Conservation (phyloP, 1,140 invertebrate species). For the Microvelia longipes region DNA sequence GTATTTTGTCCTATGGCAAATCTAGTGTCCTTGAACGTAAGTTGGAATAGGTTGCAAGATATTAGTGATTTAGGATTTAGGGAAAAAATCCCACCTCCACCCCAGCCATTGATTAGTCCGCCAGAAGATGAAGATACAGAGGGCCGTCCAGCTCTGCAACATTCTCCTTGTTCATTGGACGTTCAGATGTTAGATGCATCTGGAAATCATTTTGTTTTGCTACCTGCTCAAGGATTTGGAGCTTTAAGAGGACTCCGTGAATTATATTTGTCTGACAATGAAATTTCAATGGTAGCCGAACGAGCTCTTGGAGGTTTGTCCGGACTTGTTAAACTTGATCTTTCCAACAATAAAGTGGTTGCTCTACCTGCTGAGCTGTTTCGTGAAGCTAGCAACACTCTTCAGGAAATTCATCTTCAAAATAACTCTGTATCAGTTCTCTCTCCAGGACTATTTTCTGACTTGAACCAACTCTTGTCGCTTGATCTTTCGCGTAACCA, state of each 20-base stretch:
- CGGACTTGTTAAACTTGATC: constrained; percentile 60
- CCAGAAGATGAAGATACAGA: constrained; percentile 23
- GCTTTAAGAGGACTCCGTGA: constrained; percentile 53
- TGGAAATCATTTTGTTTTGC: constrained; percentile 62
- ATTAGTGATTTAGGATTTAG: constrained; percentile 65
- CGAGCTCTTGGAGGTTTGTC: constrained; percentile 60
- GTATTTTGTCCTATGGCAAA: constrained; percentile 67
- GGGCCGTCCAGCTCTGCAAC: constrained; percentile 22
- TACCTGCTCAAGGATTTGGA: constrained; percentile 64
- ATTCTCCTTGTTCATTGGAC: constrained; percentile 51
- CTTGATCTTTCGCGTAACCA: constrained; percentile 77
- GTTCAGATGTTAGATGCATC: constrained; percentile 70
- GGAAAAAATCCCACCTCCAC: constrained; percentile 30
- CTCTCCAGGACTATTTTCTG: constrained; percentile 61
- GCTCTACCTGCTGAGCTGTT: constrained; percentile 72
- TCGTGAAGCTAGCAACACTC: constrained; percentile 51
- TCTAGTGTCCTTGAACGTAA: constrained; percentile 59
- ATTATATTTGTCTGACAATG: constrained; percentile 65
- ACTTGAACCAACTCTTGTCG: constrained; percentile 66
- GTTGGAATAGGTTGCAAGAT: constrained; percentile 69
- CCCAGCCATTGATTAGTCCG: constrained; percentile 25
- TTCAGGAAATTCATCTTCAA: constrained; percentile 72
- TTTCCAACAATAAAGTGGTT: constrained; percentile 74
- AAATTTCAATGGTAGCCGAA: constrained; percentile 69
- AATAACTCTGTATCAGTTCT: constrained; percentile 75